A percentile compares a stretch with the other conserved stretches of the same genome.
phyloP scores from a whole-genome alignment of 1,140 invertebrate genomes.

The Holotrichia oblita region DNA sequence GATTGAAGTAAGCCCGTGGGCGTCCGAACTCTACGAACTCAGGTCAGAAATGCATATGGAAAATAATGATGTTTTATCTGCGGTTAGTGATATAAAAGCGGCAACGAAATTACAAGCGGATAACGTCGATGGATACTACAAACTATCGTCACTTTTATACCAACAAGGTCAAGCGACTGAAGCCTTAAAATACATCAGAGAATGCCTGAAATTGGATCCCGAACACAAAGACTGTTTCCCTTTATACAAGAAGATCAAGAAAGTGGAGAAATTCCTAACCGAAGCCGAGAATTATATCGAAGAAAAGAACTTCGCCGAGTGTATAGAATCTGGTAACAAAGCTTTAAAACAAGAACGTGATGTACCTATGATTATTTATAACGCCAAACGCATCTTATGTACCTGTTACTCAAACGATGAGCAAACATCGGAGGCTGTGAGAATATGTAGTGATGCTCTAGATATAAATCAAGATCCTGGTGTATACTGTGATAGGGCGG shows the following conservation, averaged over 20 bases:
- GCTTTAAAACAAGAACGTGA: constrained; percentile 75
- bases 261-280: constrained; percentile 87
- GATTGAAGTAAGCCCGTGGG: constrained; percentile 93
- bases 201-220: constrained; percentile 97
- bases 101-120: constrained; percentile 91
- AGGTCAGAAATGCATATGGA: constrained; percentile 86
- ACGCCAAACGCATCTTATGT: constrained; percentile 79
- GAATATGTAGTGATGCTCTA: constrained; percentile 83
- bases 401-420: constrained; percentile 77
- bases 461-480: constrained; percentile 80
- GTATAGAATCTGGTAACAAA: constrained; percentile 77
- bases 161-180: constrained; percentile 91
- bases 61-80: constrained; percentile 82
- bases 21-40: constrained; percentile 82
- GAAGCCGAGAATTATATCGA: constrained; percentile 78
- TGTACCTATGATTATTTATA: constrained; percentile 76
- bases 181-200: constrained; percentile 90
- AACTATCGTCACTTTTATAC: constrained; percentile 87
- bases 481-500: constrained; percentile 89
- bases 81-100: constrained; percentile 89
- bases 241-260: constrained; percentile 98
- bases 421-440: constrained; percentile 73
- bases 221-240: constrained; percentile 96
- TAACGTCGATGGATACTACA: constrained; percentile 89
- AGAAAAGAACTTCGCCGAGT: constrained; percentile 76